These are phyloP conservation scores for Cheilosia scutellata DNA, from an alignment of 2,888 invertebrate species.

Conservation along the genomic window DNA sequence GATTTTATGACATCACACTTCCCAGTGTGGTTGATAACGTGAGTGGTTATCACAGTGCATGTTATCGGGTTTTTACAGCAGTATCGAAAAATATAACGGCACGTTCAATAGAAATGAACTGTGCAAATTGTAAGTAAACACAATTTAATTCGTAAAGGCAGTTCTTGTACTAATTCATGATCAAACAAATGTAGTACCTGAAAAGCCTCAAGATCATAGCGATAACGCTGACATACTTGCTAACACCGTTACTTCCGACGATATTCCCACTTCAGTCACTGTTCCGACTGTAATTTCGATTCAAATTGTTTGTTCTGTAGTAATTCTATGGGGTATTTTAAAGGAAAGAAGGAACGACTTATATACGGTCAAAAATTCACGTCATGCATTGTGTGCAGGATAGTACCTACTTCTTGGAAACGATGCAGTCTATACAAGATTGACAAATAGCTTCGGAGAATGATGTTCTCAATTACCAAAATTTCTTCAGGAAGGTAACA, in stretches of 20 bases:
- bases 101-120: background rate
- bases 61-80: background rate
- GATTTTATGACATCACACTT: too few species aligned
- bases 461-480: conserved; percentile 1
- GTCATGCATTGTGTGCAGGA: background rate
- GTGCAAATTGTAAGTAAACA: conserved; percentile 3
- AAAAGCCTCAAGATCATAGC: background rate
- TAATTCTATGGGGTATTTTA: background rate
- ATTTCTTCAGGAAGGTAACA: background rate
- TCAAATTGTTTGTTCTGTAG: background rate
- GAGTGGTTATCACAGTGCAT: background rate
- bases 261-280: background rate
- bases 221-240: background rate
- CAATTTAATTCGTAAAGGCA: background rate
- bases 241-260: background rate
- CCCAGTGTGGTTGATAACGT: too few species aligned
- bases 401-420: conserved; percentile 5
- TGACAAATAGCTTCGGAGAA: background rate
- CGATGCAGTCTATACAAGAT: background rate
- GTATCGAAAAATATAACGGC: background rate
- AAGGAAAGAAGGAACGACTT: background rate
- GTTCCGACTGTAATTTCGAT: background rate
- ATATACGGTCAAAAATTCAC: background rate
- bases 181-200: conserved; percentile 3
- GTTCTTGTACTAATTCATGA: background rate